A percentile compares a stretch with the other conserved stretches of the same genome.
These are phyloP conservation scores for Pseudocheirus occidentalis DNA, from an alignment of 2,797 vertebrate genomes.

Conservation along the genomic window DNA sequence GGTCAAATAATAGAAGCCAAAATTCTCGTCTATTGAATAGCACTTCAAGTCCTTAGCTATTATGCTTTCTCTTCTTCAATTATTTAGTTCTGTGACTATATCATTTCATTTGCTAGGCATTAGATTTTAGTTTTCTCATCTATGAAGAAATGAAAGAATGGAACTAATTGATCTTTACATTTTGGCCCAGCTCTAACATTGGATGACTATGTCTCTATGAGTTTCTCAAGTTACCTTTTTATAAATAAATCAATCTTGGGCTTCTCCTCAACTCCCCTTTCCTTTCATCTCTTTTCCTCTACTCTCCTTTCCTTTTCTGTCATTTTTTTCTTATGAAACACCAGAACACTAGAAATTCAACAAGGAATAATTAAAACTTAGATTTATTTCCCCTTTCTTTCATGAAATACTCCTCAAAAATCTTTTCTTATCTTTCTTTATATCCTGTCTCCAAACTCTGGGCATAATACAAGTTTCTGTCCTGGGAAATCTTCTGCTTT, in stretches of 20 bases:
- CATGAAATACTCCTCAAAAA: not conserved
- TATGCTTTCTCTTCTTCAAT: not conserved
- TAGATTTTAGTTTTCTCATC: not conserved
- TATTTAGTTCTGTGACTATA: not conserved
- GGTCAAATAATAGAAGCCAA: not conserved
- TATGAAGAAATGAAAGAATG: not conserved
- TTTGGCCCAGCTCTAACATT: not conserved
- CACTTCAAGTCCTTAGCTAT: not conserved
- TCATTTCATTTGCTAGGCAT: not conserved
- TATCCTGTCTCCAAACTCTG: not conserved
- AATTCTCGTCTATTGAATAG: not conserved
- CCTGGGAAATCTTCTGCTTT: not conserved
- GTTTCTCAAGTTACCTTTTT: not conserved
- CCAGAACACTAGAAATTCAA: not conserved
- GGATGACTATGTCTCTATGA: not conserved
- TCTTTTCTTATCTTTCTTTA: not conserved
- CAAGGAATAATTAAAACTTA: not conserved
- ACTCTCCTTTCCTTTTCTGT: not conserved
- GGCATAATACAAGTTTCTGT: not conserved
- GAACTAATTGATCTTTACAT: not conserved
- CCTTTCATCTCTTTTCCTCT: no score
- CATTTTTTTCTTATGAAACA: not conserved
- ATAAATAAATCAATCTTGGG: not conserved
- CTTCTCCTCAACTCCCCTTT: not conserved
- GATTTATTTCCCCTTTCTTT: not conserved